Evolutionary conservation across 1,140 invertebrate species (phyloP), one percentile per base, ranked within the genome.

Genomic region (Doryteuthis pealeii): DNA sequence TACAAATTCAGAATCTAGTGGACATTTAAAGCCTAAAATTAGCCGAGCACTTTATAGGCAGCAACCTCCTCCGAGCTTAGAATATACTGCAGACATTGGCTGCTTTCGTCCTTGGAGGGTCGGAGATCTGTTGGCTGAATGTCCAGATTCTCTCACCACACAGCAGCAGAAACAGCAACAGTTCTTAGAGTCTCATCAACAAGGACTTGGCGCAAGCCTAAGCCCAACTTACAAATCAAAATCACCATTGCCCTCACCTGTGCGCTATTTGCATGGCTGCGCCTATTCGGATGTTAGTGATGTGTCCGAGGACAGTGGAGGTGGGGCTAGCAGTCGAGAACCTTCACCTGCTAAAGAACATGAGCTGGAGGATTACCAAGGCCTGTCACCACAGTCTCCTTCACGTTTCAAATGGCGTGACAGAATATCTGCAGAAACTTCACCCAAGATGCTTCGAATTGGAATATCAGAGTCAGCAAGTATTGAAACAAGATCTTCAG

Each of bases 311-410:
- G 79, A 79, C 66, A 77, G 76, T 71, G 77, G 79, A 67, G 79
- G 77, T 45, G 74, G 76, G 67, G 77, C 77, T 65, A 81, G 79
- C 70, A 80, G 79, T 70, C 67, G 79, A 58, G 79, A 81, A 67
- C 77, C 77, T 58, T 79, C 77, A 3, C 79, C 79, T 5, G 78
- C 78, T 35, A 76, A 76, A 18, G 74, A 70, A 18, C 28, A 45
- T 12, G 74, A 76, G 28, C 40, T 68, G 12, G 73, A 45, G 6
- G 31, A 45, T 26, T 33, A 54, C 35, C 70, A 74, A 30, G 31
- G 15, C 45, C 69, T 76, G 40, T 70, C 74, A 33, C 69, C 62
- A 2, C 54, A 62, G 54, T 62, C 54, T 0, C 54, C 54, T 6
- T 62, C 54, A 22, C 62, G 49, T 14, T 10, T 68, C 22, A n/a